Percentiles rank a stretch among this genome's conserved stretches.
Conservation (phyloP, 2,888 invertebrate species). For the Leucozona laternaria region DNA sequence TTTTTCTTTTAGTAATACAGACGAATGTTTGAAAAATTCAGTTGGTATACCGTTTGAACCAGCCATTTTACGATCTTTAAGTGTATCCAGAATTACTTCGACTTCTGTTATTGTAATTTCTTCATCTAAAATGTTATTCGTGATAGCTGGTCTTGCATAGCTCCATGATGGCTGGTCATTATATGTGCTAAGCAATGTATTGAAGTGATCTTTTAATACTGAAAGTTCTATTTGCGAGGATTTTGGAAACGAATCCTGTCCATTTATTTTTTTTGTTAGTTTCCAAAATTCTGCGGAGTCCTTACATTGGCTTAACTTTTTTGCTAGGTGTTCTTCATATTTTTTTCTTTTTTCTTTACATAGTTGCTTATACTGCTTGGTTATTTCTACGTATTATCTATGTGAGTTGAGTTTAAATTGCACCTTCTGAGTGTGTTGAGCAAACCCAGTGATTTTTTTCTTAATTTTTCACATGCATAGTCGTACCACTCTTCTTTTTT, state of each 20-base stretch:
- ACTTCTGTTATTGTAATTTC: no score
- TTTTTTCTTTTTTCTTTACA: background rate
- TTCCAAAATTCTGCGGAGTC: background rate
- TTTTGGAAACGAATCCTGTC: background rate
- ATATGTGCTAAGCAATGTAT: background rate
- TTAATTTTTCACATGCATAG: background rate
- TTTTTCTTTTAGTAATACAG: background rate
- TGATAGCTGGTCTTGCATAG: background rate
- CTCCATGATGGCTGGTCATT: background rate
- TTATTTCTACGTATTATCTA: background rate
- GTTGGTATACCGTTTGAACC: no score
- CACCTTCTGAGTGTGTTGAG: background rate
- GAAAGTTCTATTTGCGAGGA: background rate
- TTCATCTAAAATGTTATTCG: no score
- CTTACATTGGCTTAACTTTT: background rate
- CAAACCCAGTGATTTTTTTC: background rate
- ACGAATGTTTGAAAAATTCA: no score
- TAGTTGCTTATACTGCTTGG: background rate
- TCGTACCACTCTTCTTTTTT: background rate
- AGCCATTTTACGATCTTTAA: no score
- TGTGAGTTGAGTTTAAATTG: background rate
- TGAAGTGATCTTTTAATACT: background rate
- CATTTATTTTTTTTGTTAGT: background rate
- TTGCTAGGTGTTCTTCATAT: background rate
- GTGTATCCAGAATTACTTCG: no score